phyloP scores from a whole-genome alignment of 2,113 vertebrate genomes.

The Seriola quinqueradiata region DNA sequence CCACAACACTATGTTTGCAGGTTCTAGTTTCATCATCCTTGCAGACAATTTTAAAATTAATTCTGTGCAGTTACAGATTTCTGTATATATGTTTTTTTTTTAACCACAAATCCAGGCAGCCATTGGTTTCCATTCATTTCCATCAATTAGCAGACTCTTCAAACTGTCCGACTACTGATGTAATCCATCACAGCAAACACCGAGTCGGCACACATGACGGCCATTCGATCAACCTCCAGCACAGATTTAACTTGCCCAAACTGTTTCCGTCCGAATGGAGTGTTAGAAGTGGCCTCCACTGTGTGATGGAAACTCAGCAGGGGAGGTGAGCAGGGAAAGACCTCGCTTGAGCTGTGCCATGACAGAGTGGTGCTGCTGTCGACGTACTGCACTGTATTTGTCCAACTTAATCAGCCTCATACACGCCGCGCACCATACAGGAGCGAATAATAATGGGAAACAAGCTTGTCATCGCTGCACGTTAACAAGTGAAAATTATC shows the following conservation, averaged over 20 bases:
- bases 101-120: not conserved
- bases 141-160: not conserved
- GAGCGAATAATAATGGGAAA: slow-evolving; percentile 49
- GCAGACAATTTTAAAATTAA: not conserved
- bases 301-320: slow-evolving; percentile 53
- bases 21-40: too few species aligned
- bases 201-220: not conserved
- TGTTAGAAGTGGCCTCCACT: slow-evolving; percentile 27
- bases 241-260: slow-evolving; percentile 4
- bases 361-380: slow-evolving; percentile 60
- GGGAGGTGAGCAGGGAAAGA: slow-evolving; percentile 24
- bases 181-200: not conserved
- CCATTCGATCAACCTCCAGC: not conserved
- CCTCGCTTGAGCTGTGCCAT: slow-evolving; percentile 25
- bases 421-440: slow-evolving; percentile 11
- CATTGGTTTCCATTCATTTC: slow-evolving; percentile 3
- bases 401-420: slow-evolving; percentile 62
- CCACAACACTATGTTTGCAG: not conserved
- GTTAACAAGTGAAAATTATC: slow-evolving; percentile 54
- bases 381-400: slow-evolving; percentile 46
- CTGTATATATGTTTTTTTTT: not conserved
- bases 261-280: slow-evolving; percentile 15
- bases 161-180: not conserved
- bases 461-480: slow-evolving; percentile 40
- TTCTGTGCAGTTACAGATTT: not conserved